Conservation (phyloP, 2,113 vertebrate species). For the Pterophyllum scalare region DNA sequence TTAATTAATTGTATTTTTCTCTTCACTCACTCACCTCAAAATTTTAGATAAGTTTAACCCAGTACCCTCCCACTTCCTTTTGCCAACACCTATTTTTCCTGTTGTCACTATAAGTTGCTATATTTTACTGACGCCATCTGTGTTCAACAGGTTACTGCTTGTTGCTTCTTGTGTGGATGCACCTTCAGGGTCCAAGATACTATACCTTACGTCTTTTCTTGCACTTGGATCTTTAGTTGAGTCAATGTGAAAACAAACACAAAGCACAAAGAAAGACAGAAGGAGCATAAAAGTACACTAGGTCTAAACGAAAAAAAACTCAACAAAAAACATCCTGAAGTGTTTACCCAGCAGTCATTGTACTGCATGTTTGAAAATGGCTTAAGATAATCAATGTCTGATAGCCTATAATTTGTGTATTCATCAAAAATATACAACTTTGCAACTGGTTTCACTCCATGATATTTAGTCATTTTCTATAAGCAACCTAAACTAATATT, state of each 20-base stretch:
- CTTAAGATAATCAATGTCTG: not conserved
- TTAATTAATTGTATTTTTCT: too few relatives aligned
- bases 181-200: too few relatives aligned
- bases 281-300: not conserved
- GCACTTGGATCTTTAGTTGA: not conserved
- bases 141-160: not conserved
- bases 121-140: not conserved
- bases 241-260: not conserved
- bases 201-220: not conserved
- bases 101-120: not conserved
- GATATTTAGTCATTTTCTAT: not conserved
- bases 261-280: not conserved
- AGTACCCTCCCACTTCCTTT: too few relatives aligned
- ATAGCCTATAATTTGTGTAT: not conserved
- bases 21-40: too few relatives aligned
- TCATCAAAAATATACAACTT: too few relatives aligned
- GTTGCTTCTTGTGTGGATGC: not conserved
- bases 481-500: not conserved
- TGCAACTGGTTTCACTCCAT: too few relatives aligned
- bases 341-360: not conserved
- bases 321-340: not conserved
- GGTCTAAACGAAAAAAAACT: not conserved
- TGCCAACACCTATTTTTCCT: too few relatives aligned
- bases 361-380: not conserved
- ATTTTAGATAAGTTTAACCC: too few relatives aligned